Conservation (phyloP, 2,888 invertebrate genomes). For the Apamea crenata region DNA sequence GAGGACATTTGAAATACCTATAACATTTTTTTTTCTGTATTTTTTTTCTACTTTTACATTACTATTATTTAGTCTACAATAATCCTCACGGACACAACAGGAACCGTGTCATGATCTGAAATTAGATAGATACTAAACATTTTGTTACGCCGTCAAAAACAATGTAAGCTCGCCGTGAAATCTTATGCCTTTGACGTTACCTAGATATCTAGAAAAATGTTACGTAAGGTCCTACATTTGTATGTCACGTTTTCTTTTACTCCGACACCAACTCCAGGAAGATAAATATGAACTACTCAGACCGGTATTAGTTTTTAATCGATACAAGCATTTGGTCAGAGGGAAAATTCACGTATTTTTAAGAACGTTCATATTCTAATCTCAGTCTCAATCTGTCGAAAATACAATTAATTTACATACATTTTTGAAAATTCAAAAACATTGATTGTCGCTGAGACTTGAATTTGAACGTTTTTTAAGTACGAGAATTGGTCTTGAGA, state of each 20-base stretch:
- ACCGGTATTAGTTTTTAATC: not conserved
- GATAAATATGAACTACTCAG: not conserved
- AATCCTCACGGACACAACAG: not conserved
- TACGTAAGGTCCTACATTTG: conserved; percentile 6
- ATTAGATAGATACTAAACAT: conserved; percentile 22
- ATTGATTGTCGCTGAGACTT: no score
- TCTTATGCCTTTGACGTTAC: conserved; percentile 40
- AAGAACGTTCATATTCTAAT: no score
- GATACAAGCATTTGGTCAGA: not conserved
- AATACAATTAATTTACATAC: no score
- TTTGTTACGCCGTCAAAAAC: conserved; percentile 40
- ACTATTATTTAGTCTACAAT: not conserved
- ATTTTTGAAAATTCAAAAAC: no score
- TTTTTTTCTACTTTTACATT: no score
- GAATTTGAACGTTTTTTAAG: no score
- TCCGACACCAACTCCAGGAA: not conserved
- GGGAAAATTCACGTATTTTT: no score
- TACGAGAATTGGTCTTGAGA: no score
- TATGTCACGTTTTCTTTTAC: conserved; percentile 26
- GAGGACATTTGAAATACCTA: no score
- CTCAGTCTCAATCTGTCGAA: no score
- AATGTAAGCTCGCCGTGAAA: conserved; percentile 26
- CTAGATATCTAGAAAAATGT: conserved; percentile 32
- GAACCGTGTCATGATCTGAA: conserved; percentile 20
- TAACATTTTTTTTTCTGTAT: not conserved